Percentiles rank a stretch among this genome's conserved stretches.
Evolutionary conservation across 2,888 invertebrate genomes (phyloP).

Genomic region (Cylloceria caligata): DNA sequence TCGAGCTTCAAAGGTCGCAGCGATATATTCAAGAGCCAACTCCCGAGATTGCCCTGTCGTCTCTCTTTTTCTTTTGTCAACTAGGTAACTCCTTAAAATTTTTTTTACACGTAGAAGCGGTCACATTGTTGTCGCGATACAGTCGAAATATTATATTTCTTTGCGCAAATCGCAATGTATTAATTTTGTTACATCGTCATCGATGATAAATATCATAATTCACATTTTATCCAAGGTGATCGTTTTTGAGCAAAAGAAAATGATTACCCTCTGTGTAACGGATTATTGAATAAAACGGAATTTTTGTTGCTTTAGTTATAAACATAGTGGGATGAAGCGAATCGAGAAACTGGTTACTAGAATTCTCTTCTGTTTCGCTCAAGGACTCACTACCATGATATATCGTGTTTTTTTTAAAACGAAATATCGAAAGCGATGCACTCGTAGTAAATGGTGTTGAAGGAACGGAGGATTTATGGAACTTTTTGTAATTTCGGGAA

Average conservation of each 20-base stretch:
- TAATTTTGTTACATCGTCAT: neutral
- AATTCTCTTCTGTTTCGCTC: slow-evolving; percentile 6
- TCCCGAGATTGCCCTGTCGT: slow-evolving; percentile 32
- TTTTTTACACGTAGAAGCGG: neutral
- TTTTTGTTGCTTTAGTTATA: neutral
- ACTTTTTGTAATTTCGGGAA: slow-evolving; percentile 67
- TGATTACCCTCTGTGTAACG: neutral
- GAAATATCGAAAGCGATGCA: neutral
- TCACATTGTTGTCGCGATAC: neutral
- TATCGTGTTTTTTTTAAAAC: neutral
- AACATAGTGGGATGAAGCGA: neutral
- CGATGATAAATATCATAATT: neutral
- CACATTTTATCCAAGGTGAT: neutral
- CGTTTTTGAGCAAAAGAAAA: neutral
- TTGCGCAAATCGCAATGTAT: neutral
- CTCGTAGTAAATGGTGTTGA: neutral
- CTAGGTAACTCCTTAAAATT: too few relatives aligned
- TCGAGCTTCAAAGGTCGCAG: slow-evolving; percentile 59
- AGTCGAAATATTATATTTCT: neutral
- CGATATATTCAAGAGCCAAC: slow-evolving; percentile 48
- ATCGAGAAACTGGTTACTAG: neutral
- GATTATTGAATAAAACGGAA: slow-evolving; percentile 1
- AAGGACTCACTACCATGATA: too few relatives aligned
- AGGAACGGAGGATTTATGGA: slow-evolving; percentile 58
- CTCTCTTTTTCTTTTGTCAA: slow-evolving; percentile 12